A percentile compares a stretch with the other conserved stretches of the same genome.
Evolutionary conservation across 2,888 invertebrate species (phyloP).

Genomic region (Lochmaea capreae): DNA sequence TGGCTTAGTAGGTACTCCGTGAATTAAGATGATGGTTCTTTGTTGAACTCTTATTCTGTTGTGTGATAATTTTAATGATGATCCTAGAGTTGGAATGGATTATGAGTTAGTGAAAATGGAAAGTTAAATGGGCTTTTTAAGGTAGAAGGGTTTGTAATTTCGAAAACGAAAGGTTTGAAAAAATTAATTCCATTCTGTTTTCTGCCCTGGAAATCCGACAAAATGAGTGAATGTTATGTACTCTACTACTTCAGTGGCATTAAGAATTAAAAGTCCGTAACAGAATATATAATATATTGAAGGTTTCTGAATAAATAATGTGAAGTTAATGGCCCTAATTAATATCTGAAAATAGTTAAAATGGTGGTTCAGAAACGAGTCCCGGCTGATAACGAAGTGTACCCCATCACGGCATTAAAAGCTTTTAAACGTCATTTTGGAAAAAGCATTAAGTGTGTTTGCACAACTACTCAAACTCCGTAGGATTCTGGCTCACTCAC

Average conservation of each 20-base stretch:
- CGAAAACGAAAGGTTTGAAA: too few relatives aligned
- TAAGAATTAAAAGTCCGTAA: not conserved
- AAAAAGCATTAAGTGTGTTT: slow-evolving; percentile 58
- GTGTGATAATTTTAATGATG: too few relatives aligned
- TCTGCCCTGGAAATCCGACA: not conserved
- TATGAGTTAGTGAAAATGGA: too few relatives aligned
- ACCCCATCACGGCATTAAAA: slow-evolving; percentile 49
- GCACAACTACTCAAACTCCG: slow-evolving; percentile 57
- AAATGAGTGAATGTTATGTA: not conserved
- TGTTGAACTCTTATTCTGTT: too few relatives aligned
- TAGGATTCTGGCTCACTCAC: slow-evolving; percentile 53
- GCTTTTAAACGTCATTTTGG: slow-evolving; percentile 56
- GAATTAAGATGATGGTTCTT: too few relatives aligned
- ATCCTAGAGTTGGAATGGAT: too few relatives aligned
- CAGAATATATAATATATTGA: slow-evolving; percentile 3
- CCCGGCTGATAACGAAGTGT: slow-evolving; percentile 6
- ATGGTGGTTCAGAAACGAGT: slow-evolving; percentile 14
- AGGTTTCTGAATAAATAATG: slow-evolving; percentile 32
- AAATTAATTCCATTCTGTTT: too few relatives aligned
- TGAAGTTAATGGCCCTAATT: slow-evolving; percentile 28
- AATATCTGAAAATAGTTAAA: slow-evolving; percentile 35
- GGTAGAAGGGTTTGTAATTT: too few relatives aligned
- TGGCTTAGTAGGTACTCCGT: too few relatives aligned
- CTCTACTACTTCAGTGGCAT: not conserved
- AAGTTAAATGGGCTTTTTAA: too few relatives aligned